These are phyloP conservation scores for Acanthornis magna DNA, from an alignment of 2,797 vertebrate genomes.

Conservation along the genomic window DNA sequence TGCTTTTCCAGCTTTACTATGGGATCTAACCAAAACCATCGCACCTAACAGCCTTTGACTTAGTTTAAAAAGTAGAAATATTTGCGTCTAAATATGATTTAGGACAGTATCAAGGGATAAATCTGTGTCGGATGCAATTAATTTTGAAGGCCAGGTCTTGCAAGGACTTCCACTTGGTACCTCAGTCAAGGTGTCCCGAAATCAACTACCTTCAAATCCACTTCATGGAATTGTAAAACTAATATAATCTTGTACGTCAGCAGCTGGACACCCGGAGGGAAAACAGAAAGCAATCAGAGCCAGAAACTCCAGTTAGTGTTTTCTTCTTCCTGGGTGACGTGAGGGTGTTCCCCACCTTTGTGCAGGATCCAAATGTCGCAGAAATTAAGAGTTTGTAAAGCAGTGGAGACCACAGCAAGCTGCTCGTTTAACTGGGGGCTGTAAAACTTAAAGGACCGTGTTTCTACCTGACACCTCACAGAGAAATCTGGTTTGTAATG, in stretches of 20 bases:
- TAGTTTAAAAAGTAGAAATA: neutral
- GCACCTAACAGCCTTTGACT: neutral
- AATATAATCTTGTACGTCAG: neutral
- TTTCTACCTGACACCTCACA: neutral
- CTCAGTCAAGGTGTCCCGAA: neutral
- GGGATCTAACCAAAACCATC: neutral
- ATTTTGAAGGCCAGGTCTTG: neutral
- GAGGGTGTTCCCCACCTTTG: neutral
- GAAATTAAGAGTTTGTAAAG: neutral
- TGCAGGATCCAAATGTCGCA: neutral
- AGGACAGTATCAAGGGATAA: neutral
- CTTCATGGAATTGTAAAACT: neutral
- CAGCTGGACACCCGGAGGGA: constrained; percentile 24
- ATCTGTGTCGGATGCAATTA: neutral
- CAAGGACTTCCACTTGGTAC: neutral
- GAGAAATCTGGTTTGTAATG: neutral
- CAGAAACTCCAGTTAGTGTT: neutral
- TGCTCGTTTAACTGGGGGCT: neutral
- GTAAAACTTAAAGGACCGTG: neutral
- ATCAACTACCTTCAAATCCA: constrained; percentile 11
- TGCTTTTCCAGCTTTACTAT: neutral
- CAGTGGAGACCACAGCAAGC: neutral
- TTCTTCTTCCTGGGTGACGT: neutral
- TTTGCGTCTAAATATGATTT: neutral
- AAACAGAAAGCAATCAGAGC: neutral